phyloP scores from a whole-genome alignment of 35 echinoderm and acorn worm species.

The Diadema setosum region DNA sequence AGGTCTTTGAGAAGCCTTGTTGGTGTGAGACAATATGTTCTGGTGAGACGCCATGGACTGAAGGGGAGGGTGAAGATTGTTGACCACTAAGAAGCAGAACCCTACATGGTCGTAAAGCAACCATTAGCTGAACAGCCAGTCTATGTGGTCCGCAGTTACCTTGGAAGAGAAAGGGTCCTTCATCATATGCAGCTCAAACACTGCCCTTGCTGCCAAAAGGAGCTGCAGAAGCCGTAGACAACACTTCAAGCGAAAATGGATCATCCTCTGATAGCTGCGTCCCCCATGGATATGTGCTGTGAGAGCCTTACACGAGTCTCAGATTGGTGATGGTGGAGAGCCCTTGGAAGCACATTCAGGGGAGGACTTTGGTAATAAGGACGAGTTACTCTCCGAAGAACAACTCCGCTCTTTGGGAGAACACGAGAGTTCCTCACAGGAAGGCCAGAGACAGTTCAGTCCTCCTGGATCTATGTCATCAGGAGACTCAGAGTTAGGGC shows the following conservation, averaged over 20 bases:
- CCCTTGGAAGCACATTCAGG: background rate
- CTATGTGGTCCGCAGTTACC: background rate
- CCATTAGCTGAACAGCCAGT: background rate
- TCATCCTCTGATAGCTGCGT: background rate
- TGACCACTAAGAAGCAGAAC: background rate
- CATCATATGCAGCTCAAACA: background rate
- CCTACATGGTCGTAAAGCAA: background rate
- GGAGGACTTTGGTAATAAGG: no score
- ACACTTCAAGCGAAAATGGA: background rate
- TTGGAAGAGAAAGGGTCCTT: conserved; percentile 10
- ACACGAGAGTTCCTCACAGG: background rate
- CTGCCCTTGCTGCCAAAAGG: background rate
- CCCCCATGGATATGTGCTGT: background rate
- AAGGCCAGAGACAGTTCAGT: no score
- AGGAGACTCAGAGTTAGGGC: no score
- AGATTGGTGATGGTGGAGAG: background rate
- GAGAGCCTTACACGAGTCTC: background rate
- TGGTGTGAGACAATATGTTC: no score
- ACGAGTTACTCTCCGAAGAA: no score
- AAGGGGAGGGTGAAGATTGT: background rate
- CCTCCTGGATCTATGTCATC: no score
- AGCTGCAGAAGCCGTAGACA: background rate
- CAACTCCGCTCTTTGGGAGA: no score
- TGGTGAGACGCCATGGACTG: background rate
- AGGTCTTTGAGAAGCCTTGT: no score